A percentile compares a stretch with the other conserved stretches of the same genome.
These are phyloP conservation scores for Teleopsis dalmanni DNA, from an alignment of 1,140 invertebrate species.

Conservation along the genomic window DNA sequence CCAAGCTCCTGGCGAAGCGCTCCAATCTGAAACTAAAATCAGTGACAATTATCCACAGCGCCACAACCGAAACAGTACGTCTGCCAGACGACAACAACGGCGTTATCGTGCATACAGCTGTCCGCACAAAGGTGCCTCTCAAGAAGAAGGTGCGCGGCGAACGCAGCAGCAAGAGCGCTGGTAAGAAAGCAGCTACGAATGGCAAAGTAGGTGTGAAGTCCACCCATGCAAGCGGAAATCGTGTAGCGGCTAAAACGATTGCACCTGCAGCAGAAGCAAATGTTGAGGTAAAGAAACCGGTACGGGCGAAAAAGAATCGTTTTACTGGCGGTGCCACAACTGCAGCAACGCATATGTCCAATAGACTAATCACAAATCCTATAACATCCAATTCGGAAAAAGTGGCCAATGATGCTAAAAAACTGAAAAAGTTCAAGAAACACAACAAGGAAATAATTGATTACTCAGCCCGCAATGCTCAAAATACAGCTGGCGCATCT, in stretches of 20 bases:
- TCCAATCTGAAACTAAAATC: conserved; percentile 71
- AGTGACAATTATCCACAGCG: conserved; percentile 77
- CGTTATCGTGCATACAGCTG: conserved; percentile 64
- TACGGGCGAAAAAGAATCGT: conserved; percentile 28
- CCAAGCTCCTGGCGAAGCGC: conserved; percentile 66
- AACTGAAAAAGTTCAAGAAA: conserved; percentile 45
- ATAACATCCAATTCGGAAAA: conserved; percentile 19
- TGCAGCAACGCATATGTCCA: not conserved
- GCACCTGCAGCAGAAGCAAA: not conserved
- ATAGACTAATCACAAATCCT: not conserved
- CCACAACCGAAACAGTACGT: conserved; percentile 74
- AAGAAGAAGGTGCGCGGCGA: conserved; percentile 66
- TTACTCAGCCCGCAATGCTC: conserved; percentile 48
- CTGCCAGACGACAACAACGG: conserved; percentile 64
- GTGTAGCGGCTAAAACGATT: not conserved
- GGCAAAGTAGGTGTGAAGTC: not conserved
- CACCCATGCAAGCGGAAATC: not conserved
- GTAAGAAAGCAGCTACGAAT: conserved; percentile 20
- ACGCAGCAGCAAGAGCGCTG: conserved; percentile 32
- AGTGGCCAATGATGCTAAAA: conserved; percentile 41
- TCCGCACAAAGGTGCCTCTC: conserved; percentile 64
- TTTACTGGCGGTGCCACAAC: conserved; percentile 10
- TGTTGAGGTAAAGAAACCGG: conserved; percentile 23
- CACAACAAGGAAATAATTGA: conserved; percentile 68
- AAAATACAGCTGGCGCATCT: conserved; percentile 37